Base-by-base conservation (phyloP, 2,797 vertebrate species). In the Semaprochilodus insignis region DNA sequence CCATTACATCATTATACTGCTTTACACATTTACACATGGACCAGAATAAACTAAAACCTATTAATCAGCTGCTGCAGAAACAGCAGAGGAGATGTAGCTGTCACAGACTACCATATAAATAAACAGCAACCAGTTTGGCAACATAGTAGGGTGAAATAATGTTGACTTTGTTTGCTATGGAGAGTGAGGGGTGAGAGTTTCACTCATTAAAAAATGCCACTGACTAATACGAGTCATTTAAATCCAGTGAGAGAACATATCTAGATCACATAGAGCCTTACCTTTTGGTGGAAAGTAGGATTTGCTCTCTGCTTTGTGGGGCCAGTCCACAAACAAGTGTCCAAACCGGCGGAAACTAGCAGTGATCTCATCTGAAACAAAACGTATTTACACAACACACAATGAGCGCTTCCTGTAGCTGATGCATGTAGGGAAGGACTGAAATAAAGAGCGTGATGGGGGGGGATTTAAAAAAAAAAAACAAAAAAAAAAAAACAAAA, bases 201-300 rank as follows among this genome's bases (percentile, higher is more conserved):
- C 16, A 19, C 54, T 55, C 54, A 19, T 55, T 2, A 55, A 17
- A 16, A 55, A 55, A 16, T 52, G 51, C 51, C 14, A 52, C 8
- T 40, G 40, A 40, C 40, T 40, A 8, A 40, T 40, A 40, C 5
- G 51, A 51, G 14, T 2, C 14, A 51, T 10, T 48, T 3, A 31
- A 31, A 13, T 55, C 54, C 54, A 55, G 54, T 21, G 54, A 17
- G 16, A 21, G 54, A 17, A 59, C 19, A n/a, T n/a, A n/a, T 25
- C 6, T 10, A 10, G 16, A 67, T 1, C 11, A 4, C 21, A 13
- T 48, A 0, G 5, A 52, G 6, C 1, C 88, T 92, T 91, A 99
- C 98, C 98, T 97, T 99, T 99, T 25, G 98, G 98, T 91, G 98
- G 98, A 88, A 99, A 99, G 84, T 99, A 99, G 78, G 98, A 99